Evolutionary conservation across 1,140 invertebrate species (phyloP).

Genomic region (Metopolophium dirhodum): DNA sequence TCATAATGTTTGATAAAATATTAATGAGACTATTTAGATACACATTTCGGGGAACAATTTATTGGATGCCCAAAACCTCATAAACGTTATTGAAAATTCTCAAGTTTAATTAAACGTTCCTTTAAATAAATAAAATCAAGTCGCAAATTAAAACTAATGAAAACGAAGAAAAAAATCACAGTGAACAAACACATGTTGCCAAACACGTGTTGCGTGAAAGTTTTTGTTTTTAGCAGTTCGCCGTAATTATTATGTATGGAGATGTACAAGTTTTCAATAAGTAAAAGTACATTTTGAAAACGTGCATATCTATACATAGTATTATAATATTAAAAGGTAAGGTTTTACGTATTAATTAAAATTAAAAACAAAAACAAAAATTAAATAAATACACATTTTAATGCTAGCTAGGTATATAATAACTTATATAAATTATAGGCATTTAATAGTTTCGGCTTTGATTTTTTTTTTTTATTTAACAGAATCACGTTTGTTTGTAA

Average conservation of each 20-base stretch:
- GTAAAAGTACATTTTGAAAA: not conserved
- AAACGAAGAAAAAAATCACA: not conserved
- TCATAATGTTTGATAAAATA: not conserved
- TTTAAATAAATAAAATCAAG: not conserved
- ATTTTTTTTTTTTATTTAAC: not conserved
- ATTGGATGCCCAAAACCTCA: not conserved
- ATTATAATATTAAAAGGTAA: not conserved
- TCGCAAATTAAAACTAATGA: not conserved
- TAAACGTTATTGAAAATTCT: not conserved
- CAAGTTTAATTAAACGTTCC: not conserved
- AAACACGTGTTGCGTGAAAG: conserved; percentile 23
- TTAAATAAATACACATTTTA: not conserved
- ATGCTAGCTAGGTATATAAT: not conserved
- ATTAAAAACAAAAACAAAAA: not conserved
- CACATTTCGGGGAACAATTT: too few relatives aligned
- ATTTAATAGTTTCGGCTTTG: not conserved
- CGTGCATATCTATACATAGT: not conserved
- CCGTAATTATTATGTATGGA: not conserved
- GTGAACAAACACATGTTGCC: conserved; percentile 3
- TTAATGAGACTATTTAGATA: not conserved
- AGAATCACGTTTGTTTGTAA: not conserved
- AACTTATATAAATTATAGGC: not conserved
- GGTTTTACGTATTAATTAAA: not conserved
- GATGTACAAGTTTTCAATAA: not conserved
- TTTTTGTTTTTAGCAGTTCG: conserved; percentile 1